These are phyloP conservation scores for Trichopoda pennipes DNA, from an alignment of 2,888 invertebrate genomes.

Conservation along the genomic window DNA sequence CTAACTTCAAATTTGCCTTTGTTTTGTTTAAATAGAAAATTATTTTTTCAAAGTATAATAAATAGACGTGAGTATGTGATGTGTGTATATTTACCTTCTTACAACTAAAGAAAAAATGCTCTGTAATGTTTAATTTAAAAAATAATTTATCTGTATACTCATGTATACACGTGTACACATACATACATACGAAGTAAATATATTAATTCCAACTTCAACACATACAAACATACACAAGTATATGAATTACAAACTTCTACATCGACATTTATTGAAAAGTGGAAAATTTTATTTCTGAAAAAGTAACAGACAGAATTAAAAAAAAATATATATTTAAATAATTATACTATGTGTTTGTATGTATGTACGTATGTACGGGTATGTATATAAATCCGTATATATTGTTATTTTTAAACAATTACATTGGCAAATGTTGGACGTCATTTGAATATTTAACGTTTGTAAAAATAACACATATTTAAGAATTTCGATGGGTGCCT, in stretches of 20 bases:
- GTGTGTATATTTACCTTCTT: slow-evolving; percentile 13
- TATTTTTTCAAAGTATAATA: too few species aligned
- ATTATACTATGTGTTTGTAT: not conserved
- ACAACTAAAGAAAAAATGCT: slow-evolving; percentile 12
- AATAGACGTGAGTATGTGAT: too few species aligned
- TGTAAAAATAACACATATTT: slow-evolving; percentile 11
- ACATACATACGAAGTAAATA: too few species aligned
- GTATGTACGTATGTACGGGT: too few species aligned
- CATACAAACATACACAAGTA: not conserved
- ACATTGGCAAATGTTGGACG: slow-evolving; percentile 29
- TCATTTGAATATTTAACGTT: slow-evolving; percentile 37
- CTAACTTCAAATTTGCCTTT: too few species aligned
- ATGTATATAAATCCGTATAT: not conserved
- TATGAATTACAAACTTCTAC: not conserved
- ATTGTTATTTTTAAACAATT: slow-evolving; percentile 45
- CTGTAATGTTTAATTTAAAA: slow-evolving; percentile 1
- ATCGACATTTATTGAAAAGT: slow-evolving; percentile 18
- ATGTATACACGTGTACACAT: not conserved
- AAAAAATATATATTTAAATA: slow-evolving; percentile 29
- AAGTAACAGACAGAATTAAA: slow-evolving; percentile 4
- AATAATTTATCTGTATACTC: not conserved
- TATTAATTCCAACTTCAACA: too few species aligned
- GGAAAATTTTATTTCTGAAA: slow-evolving; percentile 50
- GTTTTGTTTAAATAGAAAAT: too few species aligned
- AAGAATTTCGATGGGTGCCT: slow-evolving; percentile 7